Evolutionary conservation across 2,797 vertebrate species (phyloP), one percentile per base, ranked within the genome.

Genomic region (Phalloptychus januarius): DNA sequence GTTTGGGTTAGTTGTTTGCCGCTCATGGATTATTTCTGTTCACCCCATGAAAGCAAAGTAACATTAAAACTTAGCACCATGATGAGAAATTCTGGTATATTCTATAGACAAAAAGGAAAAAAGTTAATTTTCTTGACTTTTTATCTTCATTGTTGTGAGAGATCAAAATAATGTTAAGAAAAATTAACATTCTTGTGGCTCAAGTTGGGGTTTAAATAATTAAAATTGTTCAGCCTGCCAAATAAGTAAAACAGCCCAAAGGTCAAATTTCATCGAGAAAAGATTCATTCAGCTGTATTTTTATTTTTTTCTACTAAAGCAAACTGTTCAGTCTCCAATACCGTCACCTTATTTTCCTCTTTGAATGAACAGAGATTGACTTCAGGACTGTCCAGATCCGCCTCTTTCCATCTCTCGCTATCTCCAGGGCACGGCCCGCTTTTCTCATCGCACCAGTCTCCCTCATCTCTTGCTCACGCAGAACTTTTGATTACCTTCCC

Each of bases 401-500:
- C 85, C 82, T 87, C 75, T 89, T 83, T 58, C 72, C 77, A 85
- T 88, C 78, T 79, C 71, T 83, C 54, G 81, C 74, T 82, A 75
- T 84, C 80, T 76, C 79, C 0, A 1, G 76, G 78, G 73, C 67
- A 65, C 18, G 1, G 76, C 25, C 70, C 20, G 15, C 79, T 88
- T 71, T 87, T 75, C 77, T 83, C 75, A 72, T 79, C 23, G 25
- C 65, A 71, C 45, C 20, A 18, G 48, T 78, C 78, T 87, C 77
- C 67, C 52, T 72, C 70, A 61, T 58, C 70, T 74, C 78, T 84
- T 23, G 1, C 50, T 78, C 76, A 46, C 72, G 71, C 77, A 76
- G 31, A 86, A 72, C 89, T 84, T 85, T 88, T 90, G 92, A 93
- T 93, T 91, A 84, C 82, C 83, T 91, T 82, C 85, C 81, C 82